Evolutionary conservation across 2,888 invertebrate species (phyloP).

Genomic region (Sialis fuliginosa): DNA sequence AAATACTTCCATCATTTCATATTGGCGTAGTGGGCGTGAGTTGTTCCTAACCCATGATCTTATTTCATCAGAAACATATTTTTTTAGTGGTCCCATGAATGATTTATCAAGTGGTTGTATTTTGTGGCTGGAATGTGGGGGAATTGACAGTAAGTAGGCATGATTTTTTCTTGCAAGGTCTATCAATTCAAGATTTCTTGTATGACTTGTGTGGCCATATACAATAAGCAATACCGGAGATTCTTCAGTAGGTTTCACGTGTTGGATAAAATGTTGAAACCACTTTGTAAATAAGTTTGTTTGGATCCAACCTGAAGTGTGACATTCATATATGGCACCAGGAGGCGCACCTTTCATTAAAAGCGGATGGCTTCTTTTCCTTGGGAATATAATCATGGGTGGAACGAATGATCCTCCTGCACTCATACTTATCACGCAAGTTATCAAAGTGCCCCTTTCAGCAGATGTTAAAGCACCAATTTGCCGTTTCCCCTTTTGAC

Average conservation of each 20-base stretch:
- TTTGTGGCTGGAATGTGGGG: no score
- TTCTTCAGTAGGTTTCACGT: conserved; percentile 2
- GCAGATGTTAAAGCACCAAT: conserved; percentile 1
- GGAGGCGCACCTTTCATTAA: conserved; percentile 16
- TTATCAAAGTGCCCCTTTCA: conserved; percentile 8
- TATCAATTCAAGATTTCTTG: no score
- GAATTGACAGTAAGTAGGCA: no score
- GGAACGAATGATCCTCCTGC: conserved; percentile 17
- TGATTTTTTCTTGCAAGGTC: no score
- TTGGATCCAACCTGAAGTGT: conserved; percentile 16
- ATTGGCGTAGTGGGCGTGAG: no score
- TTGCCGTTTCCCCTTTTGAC: background rate
- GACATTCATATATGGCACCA: conserved; percentile 12
- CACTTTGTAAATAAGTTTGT: conserved; percentile 12
- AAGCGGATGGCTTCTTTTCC: conserved; percentile 14
- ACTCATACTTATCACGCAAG: conserved; percentile 15
- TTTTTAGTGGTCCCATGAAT: no score
- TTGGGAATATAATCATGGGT: conserved; percentile 18
- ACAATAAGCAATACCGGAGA: no score
- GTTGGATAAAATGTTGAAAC: conserved; percentile 7
- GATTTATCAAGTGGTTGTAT: no score
- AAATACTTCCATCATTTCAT: no score
- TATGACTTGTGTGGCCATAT: no score
- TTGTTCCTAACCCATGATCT: no score
- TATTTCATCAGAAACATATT: no score